phyloP scores from a whole-genome alignment of 2,888 invertebrate genomes.

The Athalia cordata region DNA sequence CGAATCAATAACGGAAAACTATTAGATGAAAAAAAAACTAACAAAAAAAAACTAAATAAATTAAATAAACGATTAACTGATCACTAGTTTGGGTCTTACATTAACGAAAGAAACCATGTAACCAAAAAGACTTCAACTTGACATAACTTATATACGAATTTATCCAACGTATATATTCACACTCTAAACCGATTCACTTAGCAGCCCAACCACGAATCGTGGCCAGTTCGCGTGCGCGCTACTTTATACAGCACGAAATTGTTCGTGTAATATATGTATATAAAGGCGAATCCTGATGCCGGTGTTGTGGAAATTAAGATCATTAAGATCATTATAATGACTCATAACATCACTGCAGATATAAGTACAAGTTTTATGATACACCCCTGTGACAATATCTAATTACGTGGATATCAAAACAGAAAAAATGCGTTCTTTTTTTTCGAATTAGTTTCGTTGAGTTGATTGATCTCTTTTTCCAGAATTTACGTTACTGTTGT shows the following conservation, averaged over 20 bases:
- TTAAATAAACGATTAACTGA: neutral
- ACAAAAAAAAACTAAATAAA: neutral
- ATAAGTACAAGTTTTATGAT: neutral
- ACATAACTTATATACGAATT: neutral
- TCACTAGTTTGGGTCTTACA: neutral
- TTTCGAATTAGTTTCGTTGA: no score
- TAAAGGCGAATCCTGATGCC: constrained; percentile 10
- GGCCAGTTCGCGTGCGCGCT: constrained; percentile 13
- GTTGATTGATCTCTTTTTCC: no score
- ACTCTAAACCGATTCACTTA: constrained; percentile 30
- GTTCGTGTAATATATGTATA: neutral
- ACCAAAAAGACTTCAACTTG: neutral
- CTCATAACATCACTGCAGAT: neutral
- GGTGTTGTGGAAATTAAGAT: constrained; percentile 9
- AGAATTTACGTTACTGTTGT: no score
- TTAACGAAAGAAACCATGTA: neutral
- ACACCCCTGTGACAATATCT: no score
- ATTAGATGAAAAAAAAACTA: no score
- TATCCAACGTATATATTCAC: constrained; percentile 12
- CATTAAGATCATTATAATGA: constrained; percentile 16
- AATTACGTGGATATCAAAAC: no score
- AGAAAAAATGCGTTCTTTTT: no score
- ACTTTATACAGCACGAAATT: constrained; percentile 16
- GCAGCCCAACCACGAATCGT: constrained; percentile 18
- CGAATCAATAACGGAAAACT: no score